These are phyloP conservation scores for Ernsta delagoae DNA, from an alignment of 2,888 invertebrate species.

Conservation along the genomic window DNA sequence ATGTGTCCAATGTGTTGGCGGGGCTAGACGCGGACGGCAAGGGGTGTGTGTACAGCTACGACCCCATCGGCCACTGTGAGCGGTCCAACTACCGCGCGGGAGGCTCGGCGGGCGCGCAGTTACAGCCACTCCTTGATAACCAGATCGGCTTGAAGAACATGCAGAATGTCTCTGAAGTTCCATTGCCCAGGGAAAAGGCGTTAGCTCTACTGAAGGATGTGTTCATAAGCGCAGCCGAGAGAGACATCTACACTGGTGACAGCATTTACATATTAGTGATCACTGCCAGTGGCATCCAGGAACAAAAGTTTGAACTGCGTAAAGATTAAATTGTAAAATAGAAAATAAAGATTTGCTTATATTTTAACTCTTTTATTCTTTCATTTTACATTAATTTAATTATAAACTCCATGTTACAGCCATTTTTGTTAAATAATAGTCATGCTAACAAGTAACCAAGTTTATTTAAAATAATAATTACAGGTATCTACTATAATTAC, in stretches of 20 bases:
- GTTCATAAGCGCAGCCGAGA: constrained; percentile 98
- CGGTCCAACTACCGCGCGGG: constrained; percentile 93
- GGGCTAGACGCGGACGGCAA: constrained; percentile 97
- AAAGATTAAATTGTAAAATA: constrained; percentile 88
- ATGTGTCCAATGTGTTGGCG: constrained; percentile 96
- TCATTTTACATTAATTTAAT: background rate
- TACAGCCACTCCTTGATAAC: constrained; percentile 98
- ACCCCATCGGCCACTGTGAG: constrained; percentile 98
- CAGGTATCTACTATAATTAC: constrained; percentile 72
- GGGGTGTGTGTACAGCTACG: constrained; percentile 98
- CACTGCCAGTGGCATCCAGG: constrained; percentile 93
- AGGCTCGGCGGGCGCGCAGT: constrained; percentile 94
- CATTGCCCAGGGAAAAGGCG: constrained; percentile 92
- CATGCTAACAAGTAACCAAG: constrained; percentile 66
- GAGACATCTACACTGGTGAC: constrained; percentile 99
- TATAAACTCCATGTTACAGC: background rate
- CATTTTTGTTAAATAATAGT: constrained; percentile 45
- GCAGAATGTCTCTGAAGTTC: constrained; percentile 87
- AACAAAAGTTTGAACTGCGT: constrained; percentile 91
- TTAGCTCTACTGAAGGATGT: constrained; percentile 95
- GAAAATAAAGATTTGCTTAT: constrained; percentile 18
- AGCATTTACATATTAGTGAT: constrained; percentile 93
- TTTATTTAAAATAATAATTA: constrained; percentile 65
- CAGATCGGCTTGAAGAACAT: constrained; percentile 97
- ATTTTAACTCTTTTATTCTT: background rate